A percentile compares a stretch with the other conserved stretches of the same genome.
Conservation (phyloP, 2,888 invertebrate species). For the Athrips mouffetella region DNA sequence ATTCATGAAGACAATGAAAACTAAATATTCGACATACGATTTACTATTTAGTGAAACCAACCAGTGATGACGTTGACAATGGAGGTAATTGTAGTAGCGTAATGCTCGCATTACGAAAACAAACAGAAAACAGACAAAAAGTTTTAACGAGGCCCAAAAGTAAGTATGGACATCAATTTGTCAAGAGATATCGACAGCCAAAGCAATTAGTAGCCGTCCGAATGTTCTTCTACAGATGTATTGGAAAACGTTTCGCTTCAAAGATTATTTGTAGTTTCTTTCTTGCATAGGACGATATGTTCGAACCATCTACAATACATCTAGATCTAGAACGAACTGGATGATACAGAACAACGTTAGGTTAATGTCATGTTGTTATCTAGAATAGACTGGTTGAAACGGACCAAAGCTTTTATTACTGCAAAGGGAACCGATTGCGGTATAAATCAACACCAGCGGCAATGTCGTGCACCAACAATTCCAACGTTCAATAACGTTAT, state of each 20-base stretch:
- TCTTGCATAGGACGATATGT: no score
- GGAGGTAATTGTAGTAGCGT: background rate
- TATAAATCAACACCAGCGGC: constrained; percentile 25
- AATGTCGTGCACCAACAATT: background rate
- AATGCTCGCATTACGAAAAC: background rate
- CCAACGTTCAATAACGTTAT: constrained; percentile 4
- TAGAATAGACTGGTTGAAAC: constrained; percentile 18
- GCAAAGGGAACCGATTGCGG: constrained; percentile 29
- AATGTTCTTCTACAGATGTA: constrained; percentile 4
- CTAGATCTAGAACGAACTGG: no score
- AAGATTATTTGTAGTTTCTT: no score
- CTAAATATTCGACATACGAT: background rate
- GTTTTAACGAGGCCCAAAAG: constrained; percentile 7
- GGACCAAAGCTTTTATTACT: constrained; percentile 42
- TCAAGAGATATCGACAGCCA: constrained; percentile 8
- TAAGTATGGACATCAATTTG: constrained; percentile 1
- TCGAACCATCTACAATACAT: no score
- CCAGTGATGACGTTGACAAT: background rate
- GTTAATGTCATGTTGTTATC: no score
- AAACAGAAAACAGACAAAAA: constrained; percentile 6
- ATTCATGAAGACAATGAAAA: no score
- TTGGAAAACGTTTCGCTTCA: background rate
- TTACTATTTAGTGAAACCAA: background rate
- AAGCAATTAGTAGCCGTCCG: constrained; percentile 4
- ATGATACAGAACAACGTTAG: no score